These are phyloP conservation scores for Pelodytes ibericus DNA, from an alignment of 2,797 vertebrate species.

Conservation along the genomic window DNA sequence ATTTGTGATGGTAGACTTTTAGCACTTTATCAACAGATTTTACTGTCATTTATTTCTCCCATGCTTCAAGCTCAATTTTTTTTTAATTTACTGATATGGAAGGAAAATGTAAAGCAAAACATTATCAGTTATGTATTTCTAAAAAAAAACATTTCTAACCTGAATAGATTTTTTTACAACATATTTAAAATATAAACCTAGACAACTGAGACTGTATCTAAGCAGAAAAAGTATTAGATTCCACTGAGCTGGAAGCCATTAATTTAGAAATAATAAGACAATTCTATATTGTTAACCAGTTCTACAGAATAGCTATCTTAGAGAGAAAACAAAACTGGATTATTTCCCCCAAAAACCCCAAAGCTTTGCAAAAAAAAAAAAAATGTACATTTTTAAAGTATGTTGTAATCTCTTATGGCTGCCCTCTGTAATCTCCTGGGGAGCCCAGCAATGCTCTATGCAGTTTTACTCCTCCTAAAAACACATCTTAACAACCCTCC, in stretches of 20 bases:
- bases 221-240: no score
- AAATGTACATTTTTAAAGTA: slow-evolving; percentile 73
- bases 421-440: slow-evolving; percentile 73
- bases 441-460: slow-evolving; percentile 62
- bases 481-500: slow-evolving; percentile 9
- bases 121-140: no score
- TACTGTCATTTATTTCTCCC: no score
- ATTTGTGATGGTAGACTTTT: no score
- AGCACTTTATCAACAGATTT: no score
- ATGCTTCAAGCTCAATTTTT: no score
- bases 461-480: slow-evolving; percentile 50
- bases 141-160: no score
- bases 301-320: neutral
- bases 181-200: no score
- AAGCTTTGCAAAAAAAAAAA: slow-evolving; percentile 66
- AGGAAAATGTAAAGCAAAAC: no score
- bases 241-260: neutral
- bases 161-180: no score
- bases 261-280: neutral
- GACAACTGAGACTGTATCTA: no score
- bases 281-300: neutral
- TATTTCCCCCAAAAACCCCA: slow-evolving; percentile 66
- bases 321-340: slow-evolving; percentile 69
- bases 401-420: slow-evolving; percentile 80
- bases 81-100: no score